Conservation (phyloP, 2,888 invertebrate genomes). For the Mythimna albipuncta region DNA sequence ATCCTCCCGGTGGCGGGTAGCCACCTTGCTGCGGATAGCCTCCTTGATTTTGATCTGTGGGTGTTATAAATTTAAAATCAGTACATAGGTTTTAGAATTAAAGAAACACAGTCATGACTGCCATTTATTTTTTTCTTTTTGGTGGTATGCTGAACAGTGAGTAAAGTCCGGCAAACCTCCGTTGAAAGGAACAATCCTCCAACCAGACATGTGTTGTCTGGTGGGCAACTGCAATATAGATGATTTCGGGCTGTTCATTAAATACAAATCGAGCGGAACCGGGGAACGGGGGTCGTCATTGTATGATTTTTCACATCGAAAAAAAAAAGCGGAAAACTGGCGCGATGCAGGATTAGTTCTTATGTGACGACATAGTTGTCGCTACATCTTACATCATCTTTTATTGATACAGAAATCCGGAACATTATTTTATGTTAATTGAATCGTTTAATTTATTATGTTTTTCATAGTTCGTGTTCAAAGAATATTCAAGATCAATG, state of each 20-base stretch:
- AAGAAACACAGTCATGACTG: constrained; percentile 13
- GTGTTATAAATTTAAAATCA: constrained; percentile 21
- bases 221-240: too few relatives aligned
- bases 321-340: too few relatives aligned
- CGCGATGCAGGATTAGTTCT: too few relatives aligned
- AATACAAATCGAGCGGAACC: too few relatives aligned
- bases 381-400: background rate
- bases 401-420: background rate
- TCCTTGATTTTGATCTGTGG: constrained; percentile 84
- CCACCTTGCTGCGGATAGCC: constrained; percentile 79
- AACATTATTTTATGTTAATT: constrained; percentile 12
- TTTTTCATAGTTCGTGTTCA: background rate
- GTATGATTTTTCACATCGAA: too few relatives aligned
- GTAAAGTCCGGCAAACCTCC: too few relatives aligned
- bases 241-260: too few relatives aligned
- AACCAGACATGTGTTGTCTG: too few relatives aligned
- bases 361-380: too few relatives aligned
- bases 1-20: constrained; percentile 71
- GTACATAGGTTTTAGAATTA: background rate
- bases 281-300: too few relatives aligned
- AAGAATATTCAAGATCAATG: constrained; percentile 13
- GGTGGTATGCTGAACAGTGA: too few relatives aligned
- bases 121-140: background rate
- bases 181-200: too few relatives aligned
- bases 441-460: background rate